A percentile compares a stretch with the other conserved stretches of the same genome.
Conservation (phyloP, 1,140 invertebrate species). For the Drosophila leontia region DNA sequence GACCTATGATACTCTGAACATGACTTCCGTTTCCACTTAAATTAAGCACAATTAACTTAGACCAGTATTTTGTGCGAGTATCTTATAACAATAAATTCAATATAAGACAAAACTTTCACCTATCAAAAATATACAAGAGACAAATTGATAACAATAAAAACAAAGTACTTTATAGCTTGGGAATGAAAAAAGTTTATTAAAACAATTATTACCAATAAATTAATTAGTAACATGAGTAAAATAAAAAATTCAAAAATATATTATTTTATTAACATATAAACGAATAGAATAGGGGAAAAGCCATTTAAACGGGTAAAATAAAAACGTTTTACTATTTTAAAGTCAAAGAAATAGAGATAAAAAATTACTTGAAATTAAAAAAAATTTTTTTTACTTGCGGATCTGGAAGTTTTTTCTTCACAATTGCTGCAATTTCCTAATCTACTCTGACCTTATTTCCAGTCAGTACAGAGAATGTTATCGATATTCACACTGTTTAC, state of each 20-base stretch:
- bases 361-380: background rate
- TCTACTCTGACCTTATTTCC: conserved; percentile 35
- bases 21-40: conserved; percentile 21
- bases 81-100: background rate
- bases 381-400: background rate
- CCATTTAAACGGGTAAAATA: background rate
- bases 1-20: conserved; percentile 12
- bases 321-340: background rate
- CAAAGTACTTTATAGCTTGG: background rate
- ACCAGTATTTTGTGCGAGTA: background rate
- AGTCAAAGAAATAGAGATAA: background rate
- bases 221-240: background rate
- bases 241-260: background rate
- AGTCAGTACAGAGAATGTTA: conserved; percentile 23
- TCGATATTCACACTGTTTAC: conserved; percentile 43
- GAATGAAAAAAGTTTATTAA: background rate
- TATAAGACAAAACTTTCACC: background rate
- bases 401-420: background rate
- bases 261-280: background rate
- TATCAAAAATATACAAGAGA: background rate
- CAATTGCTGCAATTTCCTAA: conserved; percentile 17
- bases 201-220: background rate
- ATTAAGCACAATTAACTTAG: conserved; percentile 4
- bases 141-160: background rate
- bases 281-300: background rate